Percentiles rank a stretch among this genome's conserved stretches.
These are phyloP conservation scores for Chiroxiphia lanceolata DNA, from an alignment of 2,797 vertebrate species.

Conservation along the genomic window DNA sequence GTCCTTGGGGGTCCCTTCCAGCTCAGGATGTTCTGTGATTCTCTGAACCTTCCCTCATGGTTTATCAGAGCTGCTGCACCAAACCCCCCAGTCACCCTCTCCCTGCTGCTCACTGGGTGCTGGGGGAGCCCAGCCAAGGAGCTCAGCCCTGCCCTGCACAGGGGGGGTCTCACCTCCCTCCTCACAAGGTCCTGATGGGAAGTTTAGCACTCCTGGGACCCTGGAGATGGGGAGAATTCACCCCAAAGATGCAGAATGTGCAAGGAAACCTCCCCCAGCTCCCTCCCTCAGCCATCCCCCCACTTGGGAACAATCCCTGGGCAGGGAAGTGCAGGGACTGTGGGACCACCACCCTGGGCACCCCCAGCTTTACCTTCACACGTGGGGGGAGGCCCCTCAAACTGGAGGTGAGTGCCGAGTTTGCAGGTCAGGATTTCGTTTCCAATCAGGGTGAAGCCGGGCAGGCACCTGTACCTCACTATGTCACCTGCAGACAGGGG, in stretches of 20 bases:
- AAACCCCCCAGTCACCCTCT: neutral
- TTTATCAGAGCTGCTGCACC: neutral
- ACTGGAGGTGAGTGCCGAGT: constrained; percentile 90
- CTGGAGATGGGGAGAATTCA: neutral
- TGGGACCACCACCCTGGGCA: neutral
- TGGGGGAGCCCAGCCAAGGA: neutral
- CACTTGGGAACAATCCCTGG: neutral
- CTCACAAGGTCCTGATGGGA: neutral
- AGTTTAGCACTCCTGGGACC: neutral
- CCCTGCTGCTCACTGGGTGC: fast-evolving
- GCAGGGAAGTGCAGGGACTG: fast-evolving
- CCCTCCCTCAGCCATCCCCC: neutral
- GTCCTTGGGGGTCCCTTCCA: neutral
- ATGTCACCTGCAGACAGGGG: constrained; percentile 83
- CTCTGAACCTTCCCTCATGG: fast-evolving
- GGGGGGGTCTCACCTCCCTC: neutral
- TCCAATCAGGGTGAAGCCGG: constrained; percentile 90
- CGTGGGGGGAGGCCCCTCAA: constrained; percentile 92
- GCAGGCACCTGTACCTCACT: constrained; percentile 92
- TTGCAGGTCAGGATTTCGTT: constrained; percentile 92
- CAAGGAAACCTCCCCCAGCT: neutral
- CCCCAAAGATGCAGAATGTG: fast-evolving
- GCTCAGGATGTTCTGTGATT: neutral
- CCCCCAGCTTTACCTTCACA: constrained; percentile 86
- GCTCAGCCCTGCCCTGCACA: neutral